These are phyloP conservation scores for Tigriopus japonicus DNA, from an alignment of 1,140 invertebrate species.

Conservation along the genomic window DNA sequence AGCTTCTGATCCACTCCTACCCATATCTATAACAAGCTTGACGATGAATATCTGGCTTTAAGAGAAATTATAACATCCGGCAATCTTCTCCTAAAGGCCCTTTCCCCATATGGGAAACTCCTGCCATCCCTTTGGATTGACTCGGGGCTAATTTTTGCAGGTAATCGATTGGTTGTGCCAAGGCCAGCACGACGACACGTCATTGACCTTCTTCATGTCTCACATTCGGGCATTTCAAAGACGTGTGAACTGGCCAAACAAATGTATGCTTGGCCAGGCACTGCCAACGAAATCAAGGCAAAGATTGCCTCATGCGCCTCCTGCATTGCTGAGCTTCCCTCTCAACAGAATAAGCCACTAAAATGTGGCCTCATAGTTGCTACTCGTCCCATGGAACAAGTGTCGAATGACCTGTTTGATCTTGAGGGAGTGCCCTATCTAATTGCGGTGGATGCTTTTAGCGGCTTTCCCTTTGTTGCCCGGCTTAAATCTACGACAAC, in stretches of 20 bases:
- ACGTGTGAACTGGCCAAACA: neutral
- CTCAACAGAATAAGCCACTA: neutral
- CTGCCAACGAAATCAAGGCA: neutral
- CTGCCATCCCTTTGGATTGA: neutral
- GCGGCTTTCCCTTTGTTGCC: neutral
- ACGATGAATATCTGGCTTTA: neutral
- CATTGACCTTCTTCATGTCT: neutral
- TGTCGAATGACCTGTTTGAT: neutral
- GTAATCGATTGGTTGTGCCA: neutral
- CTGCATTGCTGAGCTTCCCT: neutral
- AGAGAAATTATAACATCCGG: neutral
- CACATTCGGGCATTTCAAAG: neutral
- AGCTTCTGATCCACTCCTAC: too few species aligned
- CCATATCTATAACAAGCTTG: neutral
- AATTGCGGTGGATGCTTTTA: neutral
- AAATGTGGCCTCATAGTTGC: neutral
- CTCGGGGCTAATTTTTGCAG: too few species aligned
- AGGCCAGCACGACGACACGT: neutral
- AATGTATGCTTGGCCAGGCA: neutral
- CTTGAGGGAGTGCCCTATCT: neutral
- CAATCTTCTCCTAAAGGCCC: neutral
- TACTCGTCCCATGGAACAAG: neutral
- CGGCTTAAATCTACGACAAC: too few species aligned
- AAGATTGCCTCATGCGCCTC: neutral
- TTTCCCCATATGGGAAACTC: neutral